Evolutionary conservation across 1,140 invertebrate genomes (phyloP).

Genomic region (Limonius californicus): DNA sequence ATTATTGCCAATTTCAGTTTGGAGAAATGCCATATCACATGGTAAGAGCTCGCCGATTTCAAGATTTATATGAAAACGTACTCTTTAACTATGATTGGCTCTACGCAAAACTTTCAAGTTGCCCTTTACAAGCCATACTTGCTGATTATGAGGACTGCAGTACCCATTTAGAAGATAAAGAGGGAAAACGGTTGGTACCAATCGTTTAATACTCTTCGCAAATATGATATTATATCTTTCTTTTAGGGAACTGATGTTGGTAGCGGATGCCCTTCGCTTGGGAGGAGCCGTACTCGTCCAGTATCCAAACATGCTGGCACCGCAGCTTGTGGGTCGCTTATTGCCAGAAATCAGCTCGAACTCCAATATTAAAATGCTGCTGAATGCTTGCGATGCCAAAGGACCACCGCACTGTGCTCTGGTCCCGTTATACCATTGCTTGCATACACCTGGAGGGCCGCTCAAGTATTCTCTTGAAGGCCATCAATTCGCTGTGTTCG

Average conservation of each 20-base stretch:
- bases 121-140: slow-evolving; percentile 89
- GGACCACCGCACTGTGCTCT: slow-evolving; percentile 86
- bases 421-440: slow-evolving; percentile 89
- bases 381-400: slow-evolving; percentile 84
- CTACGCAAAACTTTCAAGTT: slow-evolving; percentile 91
- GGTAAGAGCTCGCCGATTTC: slow-evolving; percentile 83
- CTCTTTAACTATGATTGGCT: slow-evolving; percentile 98
- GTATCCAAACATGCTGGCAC: slow-evolving; percentile 94
- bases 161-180: slow-evolving; percentile 77
- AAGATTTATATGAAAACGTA: slow-evolving; percentile 89
- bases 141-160: slow-evolving; percentile 96
- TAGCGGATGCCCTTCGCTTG: slow-evolving; percentile 90
- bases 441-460: slow-evolving; percentile 96
- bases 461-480: slow-evolving; percentile 94
- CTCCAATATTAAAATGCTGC: slow-evolving; percentile 77
- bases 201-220: too few relatives aligned
- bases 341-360: slow-evolving; percentile 86
- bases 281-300: slow-evolving; percentile 85
- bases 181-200: slow-evolving; percentile 73
- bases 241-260: slow-evolving; percentile 81
- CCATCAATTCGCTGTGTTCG: slow-evolving; percentile 96
- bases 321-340: slow-evolving; percentile 88
- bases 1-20: slow-evolving; percentile 67
- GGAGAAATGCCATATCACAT: slow-evolving; percentile 95
- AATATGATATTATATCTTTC: slow-evolving; percentile 21